Percentiles rank a stretch among this genome's conserved stretches.
These are phyloP conservation scores for Panagrolaimus sp. DNA, from an alignment of 1,140 invertebrate species.

Conservation along the genomic window DNA sequence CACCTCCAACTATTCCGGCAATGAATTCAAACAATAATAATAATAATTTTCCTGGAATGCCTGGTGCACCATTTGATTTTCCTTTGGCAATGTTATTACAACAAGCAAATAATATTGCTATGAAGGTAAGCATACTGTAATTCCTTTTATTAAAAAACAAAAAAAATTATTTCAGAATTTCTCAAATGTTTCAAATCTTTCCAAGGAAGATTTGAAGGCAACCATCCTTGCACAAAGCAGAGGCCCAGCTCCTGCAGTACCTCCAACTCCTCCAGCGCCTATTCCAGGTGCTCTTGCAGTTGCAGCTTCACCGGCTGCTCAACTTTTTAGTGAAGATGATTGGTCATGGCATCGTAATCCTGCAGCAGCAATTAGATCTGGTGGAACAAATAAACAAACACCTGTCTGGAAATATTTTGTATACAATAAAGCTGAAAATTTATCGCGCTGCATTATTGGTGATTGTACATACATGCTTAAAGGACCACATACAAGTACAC, in stretches of 20 bases:
- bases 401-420: conserved; percentile 58
- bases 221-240: too few relatives aligned
- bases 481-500: conserved; percentile 53
- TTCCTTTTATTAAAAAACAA: too few relatives aligned
- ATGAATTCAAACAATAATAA: too few relatives aligned
- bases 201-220: too few relatives aligned
- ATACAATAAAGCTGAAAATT: conserved; percentile 55
- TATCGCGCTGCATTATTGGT: conserved; percentile 56
- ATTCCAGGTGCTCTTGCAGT: conserved; percentile 54
- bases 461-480: conserved; percentile 56
- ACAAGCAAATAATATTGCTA: too few relatives aligned
- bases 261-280: conserved; percentile 23
- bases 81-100: too few relatives aligned
- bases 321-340: conserved; percentile 50
- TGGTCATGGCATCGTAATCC: conserved; percentile 57
- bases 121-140: too few relatives aligned
- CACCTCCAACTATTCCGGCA: too few relatives aligned
- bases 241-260: too few relatives aligned
- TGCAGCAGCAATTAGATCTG: conserved; percentile 54
- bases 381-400: conserved; percentile 57
- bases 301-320: conserved; percentile 51
- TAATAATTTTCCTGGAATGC: too few relatives aligned
- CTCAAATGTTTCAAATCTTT: background rate
- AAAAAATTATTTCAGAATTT: too few relatives aligned
- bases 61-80: too few relatives aligned